Conservation (phyloP, 2,113 vertebrate species). For the Crotalus horridus region DNA sequence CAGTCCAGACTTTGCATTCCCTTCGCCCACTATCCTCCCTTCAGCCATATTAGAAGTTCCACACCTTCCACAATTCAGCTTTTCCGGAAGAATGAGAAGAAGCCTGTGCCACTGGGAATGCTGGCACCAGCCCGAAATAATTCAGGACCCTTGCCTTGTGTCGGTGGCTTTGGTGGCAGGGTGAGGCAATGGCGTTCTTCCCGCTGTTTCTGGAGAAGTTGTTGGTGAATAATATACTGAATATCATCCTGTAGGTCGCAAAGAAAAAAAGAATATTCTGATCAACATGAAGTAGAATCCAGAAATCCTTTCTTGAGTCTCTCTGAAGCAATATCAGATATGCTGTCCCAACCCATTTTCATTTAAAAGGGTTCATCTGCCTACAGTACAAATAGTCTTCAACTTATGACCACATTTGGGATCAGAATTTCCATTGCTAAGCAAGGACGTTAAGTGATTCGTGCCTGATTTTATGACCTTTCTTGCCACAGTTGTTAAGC, state of each 20-base stretch:
- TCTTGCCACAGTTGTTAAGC: neutral
- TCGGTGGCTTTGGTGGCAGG: neutral
- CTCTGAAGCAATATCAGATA: neutral
- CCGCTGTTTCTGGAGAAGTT: constrained; percentile 61
- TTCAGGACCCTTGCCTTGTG: constrained; percentile 25
- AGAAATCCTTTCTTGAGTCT: neutral
- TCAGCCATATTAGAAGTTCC: neutral
- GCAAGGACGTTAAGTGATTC: neutral
- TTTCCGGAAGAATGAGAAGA: constrained; percentile 64
- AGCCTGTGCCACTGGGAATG: constrained; percentile 19
- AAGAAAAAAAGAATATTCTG: neutral
- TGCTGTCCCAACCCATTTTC: neutral
- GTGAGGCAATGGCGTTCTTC: constrained; percentile 10
- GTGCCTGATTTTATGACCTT: neutral
- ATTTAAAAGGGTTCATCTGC: neutral
- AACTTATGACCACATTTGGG: neutral
- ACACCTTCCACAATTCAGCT: constrained; percentile 32
- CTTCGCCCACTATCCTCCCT: neutral
- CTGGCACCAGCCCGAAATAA: constrained; percentile 38
- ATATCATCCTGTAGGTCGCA: constrained; percentile 63
- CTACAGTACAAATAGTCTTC: neutral
- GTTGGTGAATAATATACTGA: constrained; percentile 66
- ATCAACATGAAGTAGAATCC: neutral
- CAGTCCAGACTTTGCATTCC: neutral
- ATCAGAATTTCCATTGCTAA: neutral